These are phyloP conservation scores for Vireo altiloquus DNA, from an alignment of 2,113 vertebrate genomes.

Conservation along the genomic window DNA sequence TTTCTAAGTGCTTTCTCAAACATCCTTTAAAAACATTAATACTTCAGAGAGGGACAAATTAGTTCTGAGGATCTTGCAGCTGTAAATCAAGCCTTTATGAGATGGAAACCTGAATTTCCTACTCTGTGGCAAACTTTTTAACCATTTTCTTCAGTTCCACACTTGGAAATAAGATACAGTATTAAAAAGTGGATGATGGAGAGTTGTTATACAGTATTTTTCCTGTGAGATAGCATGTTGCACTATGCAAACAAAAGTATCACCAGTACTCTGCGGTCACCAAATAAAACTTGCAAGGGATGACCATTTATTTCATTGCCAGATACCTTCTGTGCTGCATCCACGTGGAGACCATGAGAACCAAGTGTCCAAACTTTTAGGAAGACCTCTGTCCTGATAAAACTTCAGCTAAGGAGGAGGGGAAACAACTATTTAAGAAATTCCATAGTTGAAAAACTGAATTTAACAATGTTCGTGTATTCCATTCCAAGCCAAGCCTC, in stretches of 20 bases:
- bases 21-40: background rate
- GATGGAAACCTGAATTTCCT: background rate
- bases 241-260: background rate
- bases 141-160: background rate
- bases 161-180: background rate
- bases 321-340: background rate
- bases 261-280: background rate
- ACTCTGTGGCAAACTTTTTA: background rate
- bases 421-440: background rate
- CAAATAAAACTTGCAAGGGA: background rate
- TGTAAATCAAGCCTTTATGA: background rate
- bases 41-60: background rate
- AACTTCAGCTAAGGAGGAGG: background rate
- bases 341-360: background rate
- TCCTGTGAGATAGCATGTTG: background rate
- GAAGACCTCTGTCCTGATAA: background rate
- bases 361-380: background rate
- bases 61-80: background rate
- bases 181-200: background rate
- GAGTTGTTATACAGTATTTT: background rate
- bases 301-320: background rate
- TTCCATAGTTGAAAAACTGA: background rate
- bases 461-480: background rate
- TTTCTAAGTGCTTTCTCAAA: background rate
- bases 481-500: background rate